Evolutionary conservation across 1,140 invertebrate species (phyloP), one percentile per base, ranked within the genome.

Genomic region (Drosophila subobscura): DNA sequence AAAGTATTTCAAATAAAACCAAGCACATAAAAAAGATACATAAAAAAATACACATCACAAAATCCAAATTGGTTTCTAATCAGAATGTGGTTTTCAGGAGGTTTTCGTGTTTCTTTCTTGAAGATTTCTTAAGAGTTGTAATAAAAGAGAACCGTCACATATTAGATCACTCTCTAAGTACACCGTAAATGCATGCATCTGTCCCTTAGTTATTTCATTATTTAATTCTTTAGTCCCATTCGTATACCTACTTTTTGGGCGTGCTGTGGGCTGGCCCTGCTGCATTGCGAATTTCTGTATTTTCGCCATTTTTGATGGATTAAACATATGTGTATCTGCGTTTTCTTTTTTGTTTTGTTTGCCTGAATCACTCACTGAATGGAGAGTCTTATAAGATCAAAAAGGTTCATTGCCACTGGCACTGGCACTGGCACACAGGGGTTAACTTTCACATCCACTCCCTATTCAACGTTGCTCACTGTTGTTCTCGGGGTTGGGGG

Each of bases 331-430:
- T 45, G 44, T 8, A 46, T 46, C 16, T 7, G 29, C 7, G 7
- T 33, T 27, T 27, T 27, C 5, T 27, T 6, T 45, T 45, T 20
- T 45, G 5, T 20, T 20, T 20, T 45, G n/a, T 20, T 45, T n/a
- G n/a, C 22, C 10, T 8, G 42, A 12, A 33, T 44, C 27, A 47
- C 27, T 47, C 42, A 47, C 42, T 40, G 23, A 14, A 16, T 12
- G 33, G 44, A 25, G 60, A 68, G 55, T 70, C 66, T 70, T 47
- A 70, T 70, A 70, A 70, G 66, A 70, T 70, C 66, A 16, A 22
- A 66, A 67, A 54, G 61, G 65, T 67, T 66, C 65, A 46, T 66
- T 65, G 63, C 63, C 63, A 33, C 8, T 33, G 8, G 7, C 29
- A 37, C 33, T 49, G 37, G 4, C 45, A 44, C 8, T 23, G 1